phyloP scores from a whole-genome alignment of 2,797 vertebrate species.

The Peromyscus attwateri region DNA sequence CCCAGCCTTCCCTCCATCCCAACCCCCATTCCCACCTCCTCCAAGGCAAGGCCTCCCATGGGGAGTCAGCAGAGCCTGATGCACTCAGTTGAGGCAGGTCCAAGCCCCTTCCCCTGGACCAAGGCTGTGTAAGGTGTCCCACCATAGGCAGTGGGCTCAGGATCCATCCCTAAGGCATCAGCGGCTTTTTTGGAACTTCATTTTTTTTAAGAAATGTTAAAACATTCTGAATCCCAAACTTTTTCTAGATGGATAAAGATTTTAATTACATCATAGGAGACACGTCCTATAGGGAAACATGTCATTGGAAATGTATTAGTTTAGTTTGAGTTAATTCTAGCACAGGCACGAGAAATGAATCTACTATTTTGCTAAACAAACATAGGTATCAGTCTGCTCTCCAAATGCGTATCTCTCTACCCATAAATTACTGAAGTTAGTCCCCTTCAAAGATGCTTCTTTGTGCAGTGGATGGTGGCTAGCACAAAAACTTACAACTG shows the following conservation, averaged over 20 bases:
- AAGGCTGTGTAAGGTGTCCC: too few species aligned
- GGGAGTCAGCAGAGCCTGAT: too few species aligned
- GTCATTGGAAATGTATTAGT: neutral
- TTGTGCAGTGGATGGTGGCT: neutral
- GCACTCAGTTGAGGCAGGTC: too few species aligned
- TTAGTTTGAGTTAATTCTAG: neutral
- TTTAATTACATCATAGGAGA: neutral
- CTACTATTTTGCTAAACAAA: neutral
- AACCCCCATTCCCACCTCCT: too few species aligned
- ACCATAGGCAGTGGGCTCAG: too few species aligned
- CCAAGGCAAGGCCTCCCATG: too few species aligned
- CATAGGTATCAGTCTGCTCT: neutral
- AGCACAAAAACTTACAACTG: neutral
- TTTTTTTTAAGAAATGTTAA: neutral
- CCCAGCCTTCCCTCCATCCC: too few species aligned
- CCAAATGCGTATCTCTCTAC: neutral
- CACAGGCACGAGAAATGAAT: neutral
- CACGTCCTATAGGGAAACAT: neutral
- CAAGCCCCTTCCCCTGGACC: too few species aligned
- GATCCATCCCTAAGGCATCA: too few species aligned
- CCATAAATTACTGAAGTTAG: neutral
- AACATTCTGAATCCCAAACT: neutral
- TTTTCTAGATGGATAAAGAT: slow-evolving; percentile 1
- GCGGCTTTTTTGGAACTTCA: too few species aligned
- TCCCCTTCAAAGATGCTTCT: neutral